Conservation (phyloP, 2,888 invertebrate species). For the Phortica magna region DNA sequence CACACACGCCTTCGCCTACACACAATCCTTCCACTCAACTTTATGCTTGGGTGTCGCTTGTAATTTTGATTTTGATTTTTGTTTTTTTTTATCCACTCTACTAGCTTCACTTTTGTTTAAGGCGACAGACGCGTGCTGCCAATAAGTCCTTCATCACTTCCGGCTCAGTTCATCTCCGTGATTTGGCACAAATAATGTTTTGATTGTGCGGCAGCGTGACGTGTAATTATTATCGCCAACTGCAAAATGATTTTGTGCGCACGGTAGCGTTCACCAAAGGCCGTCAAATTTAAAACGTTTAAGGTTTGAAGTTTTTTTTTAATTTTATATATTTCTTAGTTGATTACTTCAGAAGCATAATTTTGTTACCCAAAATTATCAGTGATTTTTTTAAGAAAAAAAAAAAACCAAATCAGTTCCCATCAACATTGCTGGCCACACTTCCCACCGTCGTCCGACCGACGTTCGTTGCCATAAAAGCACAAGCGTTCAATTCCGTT, state of each 20-base stretch:
- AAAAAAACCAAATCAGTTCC: neutral
- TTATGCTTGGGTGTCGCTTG: conserved; percentile 26
- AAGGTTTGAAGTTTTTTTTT: neutral
- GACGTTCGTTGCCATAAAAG: conserved; percentile 67
- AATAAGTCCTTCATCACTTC: conserved; percentile 77
- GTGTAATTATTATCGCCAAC: conserved; percentile 72
- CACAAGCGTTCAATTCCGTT: conserved; percentile 67
- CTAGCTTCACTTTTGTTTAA: too few species aligned
- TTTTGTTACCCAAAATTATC: too few species aligned
- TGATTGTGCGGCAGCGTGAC: conserved; percentile 75
- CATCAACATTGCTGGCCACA: neutral
- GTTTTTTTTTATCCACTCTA: neutral
- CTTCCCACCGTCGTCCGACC: conserved; percentile 40
- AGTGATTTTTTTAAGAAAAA: too few species aligned
- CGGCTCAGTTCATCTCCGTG: conserved; percentile 75
- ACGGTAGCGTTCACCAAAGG: neutral
- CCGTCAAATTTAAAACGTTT: neutral
- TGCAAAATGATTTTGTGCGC: neutral
- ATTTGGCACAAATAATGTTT: conserved; percentile 76
- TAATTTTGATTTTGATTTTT: conserved; percentile 8
- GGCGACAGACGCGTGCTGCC: conserved; percentile 70
- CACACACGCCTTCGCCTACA: conserved; percentile 45
- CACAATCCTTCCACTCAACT: conserved; percentile 24
- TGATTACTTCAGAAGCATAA: too few species aligned
- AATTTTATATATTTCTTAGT: too few species aligned